These are phyloP conservation scores for Chrysochloris asiatica DNA, from an alignment of 2,113 vertebrate genomes.

Conservation along the genomic window DNA sequence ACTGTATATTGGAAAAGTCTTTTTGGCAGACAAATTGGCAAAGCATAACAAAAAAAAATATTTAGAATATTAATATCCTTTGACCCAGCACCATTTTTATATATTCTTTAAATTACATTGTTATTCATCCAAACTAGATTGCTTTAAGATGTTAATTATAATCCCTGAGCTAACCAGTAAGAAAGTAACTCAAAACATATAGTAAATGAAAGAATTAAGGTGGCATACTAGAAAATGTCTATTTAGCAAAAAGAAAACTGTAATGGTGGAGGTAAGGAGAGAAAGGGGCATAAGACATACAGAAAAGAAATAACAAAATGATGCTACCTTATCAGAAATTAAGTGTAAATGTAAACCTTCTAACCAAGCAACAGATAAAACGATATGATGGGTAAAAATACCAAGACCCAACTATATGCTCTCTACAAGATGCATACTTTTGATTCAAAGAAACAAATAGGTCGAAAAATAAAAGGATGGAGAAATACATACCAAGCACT, in stretches of 20 bases:
- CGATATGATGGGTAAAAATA: not conserved
- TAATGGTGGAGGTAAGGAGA: not conserved
- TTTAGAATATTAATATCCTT: conserved; percentile 13
- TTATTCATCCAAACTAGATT: not conserved
- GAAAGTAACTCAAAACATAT: not conserved
- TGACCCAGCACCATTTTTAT: not conserved
- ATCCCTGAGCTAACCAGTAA: not conserved
- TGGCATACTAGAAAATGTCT: not conserved
- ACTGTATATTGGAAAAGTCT: not conserved
- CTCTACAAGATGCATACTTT: not conserved
- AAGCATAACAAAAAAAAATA: conserved; percentile 4
- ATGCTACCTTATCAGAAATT: not conserved
- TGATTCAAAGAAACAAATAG: not conserved
- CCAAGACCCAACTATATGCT: not conserved
- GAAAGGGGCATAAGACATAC: not conserved
- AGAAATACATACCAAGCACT: not conserved
- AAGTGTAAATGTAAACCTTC: not conserved
- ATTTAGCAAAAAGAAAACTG: not conserved
- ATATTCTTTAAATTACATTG: not conserved
- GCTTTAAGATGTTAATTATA: not conserved
- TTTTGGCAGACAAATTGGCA: not conserved
- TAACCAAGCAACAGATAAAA: not conserved
- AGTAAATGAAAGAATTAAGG: not conserved
- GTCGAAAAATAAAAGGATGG: not conserved
- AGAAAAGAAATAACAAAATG: not conserved